phyloP scores from a whole-genome alignment of 1,140 invertebrate genomes.

The Drosophila nikananu region DNA sequence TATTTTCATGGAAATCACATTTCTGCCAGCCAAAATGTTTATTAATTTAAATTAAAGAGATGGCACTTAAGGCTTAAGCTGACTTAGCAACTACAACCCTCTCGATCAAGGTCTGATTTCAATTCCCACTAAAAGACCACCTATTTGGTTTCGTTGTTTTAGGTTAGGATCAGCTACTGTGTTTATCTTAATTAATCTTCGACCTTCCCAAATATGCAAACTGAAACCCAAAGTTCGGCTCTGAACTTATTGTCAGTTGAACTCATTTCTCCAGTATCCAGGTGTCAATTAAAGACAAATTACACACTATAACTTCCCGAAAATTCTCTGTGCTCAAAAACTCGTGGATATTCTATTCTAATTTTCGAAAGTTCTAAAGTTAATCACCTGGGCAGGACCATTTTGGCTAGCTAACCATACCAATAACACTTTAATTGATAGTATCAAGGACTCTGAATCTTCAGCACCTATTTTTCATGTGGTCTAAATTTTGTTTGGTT shows the following conservation, averaged over 20 bases:
- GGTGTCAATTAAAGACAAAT: constrained; percentile 6
- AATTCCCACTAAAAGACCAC: background rate
- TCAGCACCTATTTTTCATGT: constrained; percentile 13
- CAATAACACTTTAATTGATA: background rate
- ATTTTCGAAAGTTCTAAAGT: constrained; percentile 11
- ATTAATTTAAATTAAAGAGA: background rate
- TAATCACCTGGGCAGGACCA: background rate
- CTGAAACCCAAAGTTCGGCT: background rate
- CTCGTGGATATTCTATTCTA: constrained; percentile 3
- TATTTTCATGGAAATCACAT: background rate
- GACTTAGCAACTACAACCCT: background rate
- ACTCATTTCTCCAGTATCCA: background rate
- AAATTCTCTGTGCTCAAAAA: constrained; percentile 21
- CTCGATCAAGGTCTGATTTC: background rate
- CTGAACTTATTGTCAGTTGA: constrained; percentile 1
- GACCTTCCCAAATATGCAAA: background rate
- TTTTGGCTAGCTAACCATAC: constrained; percentile 6
- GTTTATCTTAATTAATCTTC: background rate
- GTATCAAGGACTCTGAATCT: constrained; percentile 4
- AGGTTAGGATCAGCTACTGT: no score
- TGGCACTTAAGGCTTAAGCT: background rate
- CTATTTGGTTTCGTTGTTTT: no score
- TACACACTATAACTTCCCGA: constrained; percentile 2
- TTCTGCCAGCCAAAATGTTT: background rate
- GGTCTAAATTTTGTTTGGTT: constrained; percentile 16